These are phyloP conservation scores for Calephelis nemesis DNA, from an alignment of 1,140 invertebrate species.

Conservation along the genomic window DNA sequence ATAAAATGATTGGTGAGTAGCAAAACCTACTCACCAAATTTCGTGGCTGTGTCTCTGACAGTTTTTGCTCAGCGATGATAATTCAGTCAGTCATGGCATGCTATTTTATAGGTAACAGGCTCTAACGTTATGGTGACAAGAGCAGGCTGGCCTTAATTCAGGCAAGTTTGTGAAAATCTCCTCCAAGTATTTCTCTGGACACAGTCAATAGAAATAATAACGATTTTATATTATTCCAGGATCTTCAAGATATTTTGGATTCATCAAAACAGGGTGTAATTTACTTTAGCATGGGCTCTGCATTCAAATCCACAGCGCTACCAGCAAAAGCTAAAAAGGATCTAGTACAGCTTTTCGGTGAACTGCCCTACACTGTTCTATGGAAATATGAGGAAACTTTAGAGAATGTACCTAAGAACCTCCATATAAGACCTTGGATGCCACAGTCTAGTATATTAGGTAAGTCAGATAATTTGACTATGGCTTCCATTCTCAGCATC, in stretches of 20 bases:
- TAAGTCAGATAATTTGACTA: constrained; percentile 21
- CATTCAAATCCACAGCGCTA: constrained; percentile 52
- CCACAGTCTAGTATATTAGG: constrained; percentile 82
- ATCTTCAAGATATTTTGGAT: constrained; percentile 70
- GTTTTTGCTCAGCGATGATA: too few species aligned
- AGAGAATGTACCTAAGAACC: constrained; percentile 69
- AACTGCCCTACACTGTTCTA: constrained; percentile 56
- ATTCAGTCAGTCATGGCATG: too few species aligned
- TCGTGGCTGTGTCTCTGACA: too few species aligned
- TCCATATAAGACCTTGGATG: constrained; percentile 81
- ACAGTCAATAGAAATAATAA: neutral
- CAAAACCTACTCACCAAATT: too few species aligned
- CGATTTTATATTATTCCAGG: constrained; percentile 43
- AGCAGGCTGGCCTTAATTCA: too few species aligned
- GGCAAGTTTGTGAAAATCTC: neutral
- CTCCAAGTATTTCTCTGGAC: neutral
- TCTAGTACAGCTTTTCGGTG: constrained; percentile 36
- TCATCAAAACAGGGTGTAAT: constrained; percentile 74
- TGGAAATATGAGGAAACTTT: constrained; percentile 77
- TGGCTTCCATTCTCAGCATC: neutral
- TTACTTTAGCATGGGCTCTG: constrained; percentile 80
- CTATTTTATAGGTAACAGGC: too few species aligned
- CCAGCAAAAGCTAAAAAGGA: constrained; percentile 30
- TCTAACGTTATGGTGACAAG: too few species aligned
- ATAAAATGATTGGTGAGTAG: too few species aligned